Percentiles rank a stretch among this genome's conserved stretches.
Conservation (phyloP, 2,797 vertebrate genomes). For the Harpagifer antarcticus region DNA sequence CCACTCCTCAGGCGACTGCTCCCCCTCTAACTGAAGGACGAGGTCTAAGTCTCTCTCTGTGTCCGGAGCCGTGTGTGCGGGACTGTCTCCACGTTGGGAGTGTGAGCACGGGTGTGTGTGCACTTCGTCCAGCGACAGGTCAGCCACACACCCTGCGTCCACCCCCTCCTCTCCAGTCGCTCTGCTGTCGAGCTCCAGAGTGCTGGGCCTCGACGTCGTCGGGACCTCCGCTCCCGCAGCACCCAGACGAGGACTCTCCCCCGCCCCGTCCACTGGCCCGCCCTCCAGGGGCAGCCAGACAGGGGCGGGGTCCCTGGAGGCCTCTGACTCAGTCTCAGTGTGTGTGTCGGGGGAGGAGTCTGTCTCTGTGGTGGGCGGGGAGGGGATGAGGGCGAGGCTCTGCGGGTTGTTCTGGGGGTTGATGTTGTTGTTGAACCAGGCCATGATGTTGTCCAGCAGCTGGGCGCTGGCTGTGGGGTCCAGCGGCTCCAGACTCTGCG, state of each 20-base stretch:
- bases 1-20: slow-evolving; percentile 89
- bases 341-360: slow-evolving; percentile 80
- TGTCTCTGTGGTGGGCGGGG: slow-evolving; percentile 78
- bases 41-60: slow-evolving; percentile 66
- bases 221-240: slow-evolving; percentile 4
- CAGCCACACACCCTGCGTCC: slow-evolving; percentile 63
- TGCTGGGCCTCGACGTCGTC: slow-evolving; percentile 58
- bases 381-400: slow-evolving; percentile 89
- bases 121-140: slow-evolving; percentile 78
- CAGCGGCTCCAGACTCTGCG: slow-evolving; percentile 88
- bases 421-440: slow-evolving; percentile 98
- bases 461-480: slow-evolving; percentile 92
- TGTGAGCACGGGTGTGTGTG: slow-evolving; percentile 63
- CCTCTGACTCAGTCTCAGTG: slow-evolving; percentile 61
- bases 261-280: slow-evolving; percentile 41
- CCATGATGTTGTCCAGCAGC: slow-evolving; percentile 99
- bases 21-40: slow-evolving; percentile 75
- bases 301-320: slow-evolving; percentile 56
- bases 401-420: slow-evolving; percentile 97
- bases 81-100: slow-evolving; percentile 50
- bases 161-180: slow-evolving; percentile 42
- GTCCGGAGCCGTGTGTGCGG: slow-evolving; percentile 51
- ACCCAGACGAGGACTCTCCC: neutral
- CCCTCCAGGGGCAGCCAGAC: slow-evolving; percentile 80
- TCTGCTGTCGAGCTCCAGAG: slow-evolving; percentile 67